Conservation (phyloP, 2,113 vertebrate species). For the Bubo scandiacus region DNA sequence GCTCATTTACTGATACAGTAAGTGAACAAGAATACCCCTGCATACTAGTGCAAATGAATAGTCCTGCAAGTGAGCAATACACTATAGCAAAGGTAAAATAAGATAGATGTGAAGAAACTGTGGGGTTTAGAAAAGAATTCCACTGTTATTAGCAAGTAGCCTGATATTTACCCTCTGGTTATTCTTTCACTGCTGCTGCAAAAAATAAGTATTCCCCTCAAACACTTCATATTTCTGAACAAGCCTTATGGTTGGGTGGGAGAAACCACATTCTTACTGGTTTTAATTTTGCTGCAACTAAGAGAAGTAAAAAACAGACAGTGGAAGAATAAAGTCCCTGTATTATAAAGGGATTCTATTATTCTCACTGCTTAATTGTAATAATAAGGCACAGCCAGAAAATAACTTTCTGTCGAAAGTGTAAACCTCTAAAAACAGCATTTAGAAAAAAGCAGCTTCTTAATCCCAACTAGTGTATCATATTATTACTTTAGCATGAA, state of each 20-base stretch:
- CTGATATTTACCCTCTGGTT: background rate
- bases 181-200: background rate
- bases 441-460: background rate
- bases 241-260: background rate
- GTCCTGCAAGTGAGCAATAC: background rate
- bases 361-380: background rate
- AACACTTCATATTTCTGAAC: background rate
- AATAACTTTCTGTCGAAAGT: background rate
- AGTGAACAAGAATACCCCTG: constrained; percentile 33
- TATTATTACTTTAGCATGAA: background rate
- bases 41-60: constrained; percentile 20
- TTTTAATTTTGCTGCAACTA: background rate
- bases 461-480: background rate
- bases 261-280: background rate
- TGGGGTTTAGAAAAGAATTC: background rate
- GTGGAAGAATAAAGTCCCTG: background rate
- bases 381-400: background rate
- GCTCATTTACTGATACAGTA: constrained; percentile 32
- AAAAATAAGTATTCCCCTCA: constrained; percentile 7
- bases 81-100: background rate
- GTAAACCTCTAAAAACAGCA: background rate
- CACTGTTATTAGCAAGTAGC: background rate
- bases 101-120: background rate
- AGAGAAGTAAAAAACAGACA: background rate
- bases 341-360: background rate